Base-by-base conservation (phyloP, 2,113 vertebrate genomes). In the Delphinus delphis region DNA sequence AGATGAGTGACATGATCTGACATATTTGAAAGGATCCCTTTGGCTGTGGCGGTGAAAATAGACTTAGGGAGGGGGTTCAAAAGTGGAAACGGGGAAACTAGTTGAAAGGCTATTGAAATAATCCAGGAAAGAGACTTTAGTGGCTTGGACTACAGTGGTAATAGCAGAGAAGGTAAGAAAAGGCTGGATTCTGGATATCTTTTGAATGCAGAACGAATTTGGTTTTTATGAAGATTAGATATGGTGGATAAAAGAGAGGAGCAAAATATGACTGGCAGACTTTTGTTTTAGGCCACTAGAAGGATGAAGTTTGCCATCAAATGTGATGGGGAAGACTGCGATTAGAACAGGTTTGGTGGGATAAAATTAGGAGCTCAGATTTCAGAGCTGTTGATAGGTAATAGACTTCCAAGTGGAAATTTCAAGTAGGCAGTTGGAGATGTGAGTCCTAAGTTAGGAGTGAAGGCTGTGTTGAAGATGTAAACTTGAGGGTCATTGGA, bases 321-420 rank as follows among this genome's bases (percentile, higher is more conserved):
- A 33, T 60, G 5, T 3, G 18, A 67, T 85, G 17, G 67, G 10
- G 76, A 88, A 67, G 67, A 44, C 36, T 88, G 1, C 63, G 33
- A 25, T n/a, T 36, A 41, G 58, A 58, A 44, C 7, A 95, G n/a
- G 68, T 81, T 93, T 77, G 28, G 50, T 28, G 33, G 67, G 5
- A 92, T 93, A 83, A 92, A 92, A 80, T 80, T 28, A 70, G 15
- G 84, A 90, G 33, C 23, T 94, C 44, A 73, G n/a, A 73, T 88
- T 94, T 38, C 47, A 60, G 15, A 93, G n/a, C 20, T 89, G 2
- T 14, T 79, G 58, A 60, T 33, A 55, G 79, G 31, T 81, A 55
- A 31, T 65, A 94, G 80, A 77, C 31, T 88, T 90, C 33, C 21
- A 88, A 82, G 25, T 81, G 10, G 60, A 87, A 26, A 74, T 74